Evolutionary conservation across 2,113 vertebrate species (phyloP).

Genomic region (Oreamnos americanus): DNA sequence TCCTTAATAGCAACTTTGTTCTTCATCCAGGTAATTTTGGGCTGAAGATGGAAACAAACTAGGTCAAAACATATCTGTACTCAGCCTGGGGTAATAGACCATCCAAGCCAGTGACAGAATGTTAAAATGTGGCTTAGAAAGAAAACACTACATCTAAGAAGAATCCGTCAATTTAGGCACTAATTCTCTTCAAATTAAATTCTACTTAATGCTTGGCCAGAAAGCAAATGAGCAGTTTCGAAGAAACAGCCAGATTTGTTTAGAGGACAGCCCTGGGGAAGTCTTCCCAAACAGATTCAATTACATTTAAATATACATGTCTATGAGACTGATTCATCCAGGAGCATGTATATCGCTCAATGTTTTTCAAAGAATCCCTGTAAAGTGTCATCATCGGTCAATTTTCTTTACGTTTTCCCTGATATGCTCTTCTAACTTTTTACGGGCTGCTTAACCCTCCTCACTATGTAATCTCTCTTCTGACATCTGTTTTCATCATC

Average conservation of each 20-base stretch:
- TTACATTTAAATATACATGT: background rate
- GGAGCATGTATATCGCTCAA: background rate
- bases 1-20: constrained; percentile 93
- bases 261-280: background rate
- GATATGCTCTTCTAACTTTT: background rate
- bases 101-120: background rate
- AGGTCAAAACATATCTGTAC: background rate
- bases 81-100: background rate
- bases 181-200: background rate
- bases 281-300: background rate
- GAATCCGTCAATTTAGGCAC: background rate
- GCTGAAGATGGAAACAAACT: constrained; percentile 77
- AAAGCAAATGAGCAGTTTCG: background rate
- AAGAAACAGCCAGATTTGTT: background rate
- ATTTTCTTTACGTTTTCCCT: background rate
- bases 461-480: background rate
- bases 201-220: background rate
- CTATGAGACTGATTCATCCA: background rate
- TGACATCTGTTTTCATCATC: background rate
- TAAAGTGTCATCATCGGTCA: background rate
- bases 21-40: constrained; percentile 98
- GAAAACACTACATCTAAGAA: background rate
- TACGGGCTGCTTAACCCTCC: background rate
- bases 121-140: background rate
- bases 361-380: background rate